phyloP scores from a whole-genome alignment of 2,888 invertebrate species.

The Drosophila tanythrix region DNA sequence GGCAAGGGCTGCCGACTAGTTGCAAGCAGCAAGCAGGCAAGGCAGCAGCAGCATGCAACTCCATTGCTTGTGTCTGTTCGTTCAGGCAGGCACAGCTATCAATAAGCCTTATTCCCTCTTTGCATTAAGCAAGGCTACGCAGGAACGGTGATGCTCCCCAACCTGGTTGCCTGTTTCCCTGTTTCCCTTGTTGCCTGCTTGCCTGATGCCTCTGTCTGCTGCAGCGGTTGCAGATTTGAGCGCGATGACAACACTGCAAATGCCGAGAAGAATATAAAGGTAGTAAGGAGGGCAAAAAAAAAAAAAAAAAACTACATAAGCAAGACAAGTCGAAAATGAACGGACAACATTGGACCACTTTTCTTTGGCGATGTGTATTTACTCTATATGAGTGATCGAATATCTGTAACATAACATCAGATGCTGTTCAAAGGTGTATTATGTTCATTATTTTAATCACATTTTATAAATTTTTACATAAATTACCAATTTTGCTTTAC shows the following conservation, averaged over 20 bases:
- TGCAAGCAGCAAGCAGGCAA: conserved; percentile 30
- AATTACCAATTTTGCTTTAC: neutral
- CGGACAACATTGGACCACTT: neutral
- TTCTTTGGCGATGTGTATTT: conserved; percentile 15
- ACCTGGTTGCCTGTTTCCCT: conserved; percentile 5
- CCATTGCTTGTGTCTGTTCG: conserved; percentile 14
- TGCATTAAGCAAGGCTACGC: conserved; percentile 15
- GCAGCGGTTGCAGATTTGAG: conserved; percentile 72
- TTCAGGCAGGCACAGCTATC: conserved; percentile 12
- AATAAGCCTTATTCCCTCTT: conserved; percentile 18
- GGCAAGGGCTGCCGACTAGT: conserved; percentile 39
- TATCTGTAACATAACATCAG: neutral
- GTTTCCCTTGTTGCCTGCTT: conserved; percentile 16
- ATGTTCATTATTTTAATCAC: neutral
- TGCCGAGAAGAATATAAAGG: conserved; percentile 42
- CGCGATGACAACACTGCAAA: conserved; percentile 58
- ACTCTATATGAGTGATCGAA: conserved; percentile 23
- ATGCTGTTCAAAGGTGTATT: neutral
- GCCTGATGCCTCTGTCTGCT: conserved; percentile 23
- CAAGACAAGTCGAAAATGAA: conserved; percentile 43
- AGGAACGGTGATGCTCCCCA: conserved; percentile 17
- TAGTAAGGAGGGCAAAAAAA: conserved; percentile 52
- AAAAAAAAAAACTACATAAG: conserved; percentile 21
- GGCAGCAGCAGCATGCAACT: conserved; percentile 11
- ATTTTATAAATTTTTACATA: neutral